These are phyloP conservation scores for Chironomus tentans DNA, from an alignment of 2,888 invertebrate species.

Conservation along the genomic window DNA sequence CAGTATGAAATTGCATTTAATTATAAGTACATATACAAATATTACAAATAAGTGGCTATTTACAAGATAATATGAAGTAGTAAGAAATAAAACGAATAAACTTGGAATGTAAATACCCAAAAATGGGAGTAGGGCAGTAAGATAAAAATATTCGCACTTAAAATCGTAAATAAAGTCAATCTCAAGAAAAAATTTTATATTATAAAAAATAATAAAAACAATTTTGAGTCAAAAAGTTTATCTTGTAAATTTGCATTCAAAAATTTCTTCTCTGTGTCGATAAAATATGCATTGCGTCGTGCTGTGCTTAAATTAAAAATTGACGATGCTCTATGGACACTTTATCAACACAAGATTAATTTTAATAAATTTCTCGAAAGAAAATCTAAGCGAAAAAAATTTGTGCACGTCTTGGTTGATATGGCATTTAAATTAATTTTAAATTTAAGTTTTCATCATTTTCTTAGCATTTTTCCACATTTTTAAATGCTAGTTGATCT, in stretches of 20 bases:
- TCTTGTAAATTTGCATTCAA: neutral
- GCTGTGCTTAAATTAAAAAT: neutral
- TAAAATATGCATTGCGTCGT: constrained; percentile 5
- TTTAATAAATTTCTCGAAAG: neutral
- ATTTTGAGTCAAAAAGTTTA: neutral
- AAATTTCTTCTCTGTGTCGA: neutral
- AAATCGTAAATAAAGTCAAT: neutral
- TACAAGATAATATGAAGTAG: neutral
- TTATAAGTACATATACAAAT: neutral
- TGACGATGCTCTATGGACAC: neutral
- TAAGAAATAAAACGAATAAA: no score
- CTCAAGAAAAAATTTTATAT: neutral
- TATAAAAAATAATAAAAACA: neutral
- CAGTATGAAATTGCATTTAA: neutral
- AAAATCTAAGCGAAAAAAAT: no score
- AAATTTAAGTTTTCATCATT: neutral
- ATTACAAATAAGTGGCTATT: neutral
- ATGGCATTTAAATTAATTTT: neutral
- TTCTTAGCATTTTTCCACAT: neutral
- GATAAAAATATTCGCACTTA: neutral
- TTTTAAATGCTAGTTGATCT: neutral
- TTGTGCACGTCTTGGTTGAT: constrained; percentile 4
- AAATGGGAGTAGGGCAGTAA: neutral
- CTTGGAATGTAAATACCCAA: no score
- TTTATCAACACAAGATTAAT: neutral